Percentiles rank a stretch among this genome's conserved stretches.
These are phyloP conservation scores for Himalopsyche tibetana DNA, from an alignment of 2,888 invertebrate species.

Conservation along the genomic window DNA sequence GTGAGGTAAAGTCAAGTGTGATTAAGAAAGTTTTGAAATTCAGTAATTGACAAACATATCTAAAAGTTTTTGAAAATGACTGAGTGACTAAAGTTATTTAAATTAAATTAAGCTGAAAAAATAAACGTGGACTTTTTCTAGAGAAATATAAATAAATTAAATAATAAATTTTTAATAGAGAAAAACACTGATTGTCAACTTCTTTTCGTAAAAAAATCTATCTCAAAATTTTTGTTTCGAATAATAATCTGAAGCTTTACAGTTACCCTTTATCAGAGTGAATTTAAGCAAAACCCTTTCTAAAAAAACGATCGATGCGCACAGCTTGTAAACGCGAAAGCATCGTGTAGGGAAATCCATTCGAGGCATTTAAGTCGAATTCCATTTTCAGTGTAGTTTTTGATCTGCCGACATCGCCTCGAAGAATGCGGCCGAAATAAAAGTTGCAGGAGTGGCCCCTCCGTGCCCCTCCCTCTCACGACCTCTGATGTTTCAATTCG, in stretches of 20 bases:
- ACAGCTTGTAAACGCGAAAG: not conserved
- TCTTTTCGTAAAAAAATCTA: not conserved
- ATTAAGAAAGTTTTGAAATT: too few relatives aligned
- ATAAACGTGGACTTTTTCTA: too few relatives aligned
- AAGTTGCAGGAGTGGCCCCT: constrained; percentile 9
- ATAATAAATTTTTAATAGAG: too few relatives aligned
- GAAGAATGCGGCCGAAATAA: constrained; percentile 30
- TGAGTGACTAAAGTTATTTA: too few relatives aligned
- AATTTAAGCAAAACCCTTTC: constrained; percentile 9
- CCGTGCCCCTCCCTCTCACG: not conserved
- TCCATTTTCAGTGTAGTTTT: constrained; percentile 23
- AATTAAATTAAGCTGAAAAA: too few relatives aligned
- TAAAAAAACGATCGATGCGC: not conserved
- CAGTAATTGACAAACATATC: too few relatives aligned
- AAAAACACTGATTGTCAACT: too few relatives aligned
- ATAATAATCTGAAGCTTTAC: not conserved
- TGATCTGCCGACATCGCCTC: not conserved
- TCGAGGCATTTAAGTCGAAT: not conserved
- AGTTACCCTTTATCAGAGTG: not conserved
- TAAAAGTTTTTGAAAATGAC: too few relatives aligned
- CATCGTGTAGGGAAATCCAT: constrained; percentile 34
- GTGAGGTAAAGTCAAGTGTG: too few relatives aligned
- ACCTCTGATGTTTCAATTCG: constrained; percentile 30
- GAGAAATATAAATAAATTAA: too few relatives aligned
- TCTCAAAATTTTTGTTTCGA: not conserved